Evolutionary conservation across 2,113 vertebrate genomes (phyloP), one percentile per base, ranked within the genome.

Genomic region (Poeciliopsis turrubarensis): DNA sequence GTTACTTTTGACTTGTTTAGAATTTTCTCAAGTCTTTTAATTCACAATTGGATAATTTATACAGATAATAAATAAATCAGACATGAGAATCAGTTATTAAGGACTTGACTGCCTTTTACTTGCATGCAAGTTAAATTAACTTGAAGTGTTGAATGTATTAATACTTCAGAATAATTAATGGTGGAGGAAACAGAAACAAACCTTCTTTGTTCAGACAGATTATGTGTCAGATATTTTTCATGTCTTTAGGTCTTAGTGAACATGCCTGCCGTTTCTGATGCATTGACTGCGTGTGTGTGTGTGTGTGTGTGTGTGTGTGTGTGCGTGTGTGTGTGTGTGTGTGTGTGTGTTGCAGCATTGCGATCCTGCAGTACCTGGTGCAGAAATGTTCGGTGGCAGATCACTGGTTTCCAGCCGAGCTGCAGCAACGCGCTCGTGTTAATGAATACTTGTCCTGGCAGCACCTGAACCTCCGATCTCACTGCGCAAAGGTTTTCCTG

Each of bases 361-460:
- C 95, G 0, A 95, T 95, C 82, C 81, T 95, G 85, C 73, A 87
- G 69, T 95, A 95, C 80, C 12, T 95, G 79, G 89, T 17, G 3
- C 86, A 93, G 82, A 95, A 93, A 44, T 87, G 88, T 51, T 64
- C 70, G 0, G 79, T 81, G 39, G 70, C 92, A 0, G 93, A 95
- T 66, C 90, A 95, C 89, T 95, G 95, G 95, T 95, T 90, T 60
- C 95, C 95, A 0, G 91, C 90, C 0, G 93, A 95, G 30, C 78
- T 94, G 74, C 89, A 91, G 85, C 89, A 81, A 72, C 85, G 88
- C n/a, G 93, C 94, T 1, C 83, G 85, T 0, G 93, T 94, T 19
- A 92, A 94, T 4, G 94, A 95, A 41, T 95, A 93, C 65, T 83
- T 95, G 30, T 85, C 93, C 39, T 95, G 95, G 95, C 95, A 95